Evolutionary conservation across 2,888 invertebrate species (phyloP).

Genomic region (Limnephilus marmoratus): DNA sequence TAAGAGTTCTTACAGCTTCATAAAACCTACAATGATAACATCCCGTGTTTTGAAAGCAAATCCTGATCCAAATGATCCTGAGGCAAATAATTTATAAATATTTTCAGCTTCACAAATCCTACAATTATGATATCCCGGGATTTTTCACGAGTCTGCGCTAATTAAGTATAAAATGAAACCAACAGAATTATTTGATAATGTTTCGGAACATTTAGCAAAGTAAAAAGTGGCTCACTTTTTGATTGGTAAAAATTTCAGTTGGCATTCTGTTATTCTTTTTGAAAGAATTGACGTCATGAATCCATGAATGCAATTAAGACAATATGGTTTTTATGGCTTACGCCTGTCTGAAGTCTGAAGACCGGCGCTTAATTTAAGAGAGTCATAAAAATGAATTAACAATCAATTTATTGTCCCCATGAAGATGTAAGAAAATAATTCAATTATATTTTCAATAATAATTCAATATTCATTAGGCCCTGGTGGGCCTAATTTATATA

Average conservation of each 20-base stretch:
- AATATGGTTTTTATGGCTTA: not conserved
- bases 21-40: too few relatives aligned
- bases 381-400: not conserved
- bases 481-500: too few relatives aligned
- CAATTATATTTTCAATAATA: too few relatives aligned
- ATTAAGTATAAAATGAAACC: too few relatives aligned
- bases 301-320: not conserved
- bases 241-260: not conserved
- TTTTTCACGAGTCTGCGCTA: too few relatives aligned
- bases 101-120: too few relatives aligned
- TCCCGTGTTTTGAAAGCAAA: too few relatives aligned
- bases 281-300: not conserved
- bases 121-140: too few relatives aligned
- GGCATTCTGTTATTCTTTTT: not conserved
- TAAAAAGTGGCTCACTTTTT: not conserved
- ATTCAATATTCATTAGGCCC: too few relatives aligned
- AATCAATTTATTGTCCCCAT: not conserved
- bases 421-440: not conserved
- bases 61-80: too few relatives aligned
- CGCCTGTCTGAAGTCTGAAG: not conserved
- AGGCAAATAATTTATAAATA: too few relatives aligned
- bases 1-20: too few relatives aligned
- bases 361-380: not conserved
- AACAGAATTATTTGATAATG: not conserved
- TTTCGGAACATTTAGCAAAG: not conserved